Evolutionary conservation across 2,113 vertebrate genomes (phyloP), one percentile per base, ranked within the genome.

Genomic region (Oryzias javanicus): DNA sequence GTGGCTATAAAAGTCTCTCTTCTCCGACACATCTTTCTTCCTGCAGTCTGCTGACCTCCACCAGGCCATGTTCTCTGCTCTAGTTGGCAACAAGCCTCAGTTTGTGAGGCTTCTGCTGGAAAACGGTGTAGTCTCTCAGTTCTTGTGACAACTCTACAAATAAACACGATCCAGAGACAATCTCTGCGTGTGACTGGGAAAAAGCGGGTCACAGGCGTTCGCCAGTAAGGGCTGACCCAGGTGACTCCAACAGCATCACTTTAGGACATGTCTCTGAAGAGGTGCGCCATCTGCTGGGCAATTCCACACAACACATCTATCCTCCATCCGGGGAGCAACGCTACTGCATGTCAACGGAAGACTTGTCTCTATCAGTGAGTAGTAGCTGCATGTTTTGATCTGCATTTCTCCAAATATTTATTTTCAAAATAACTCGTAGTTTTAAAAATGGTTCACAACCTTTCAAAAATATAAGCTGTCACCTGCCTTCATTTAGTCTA

Each of bases 101-200:
- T 98, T 99, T 57, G 94, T 97, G 74, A 92, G 88, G 72, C 93
- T 99, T 24, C 92, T 99, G 78, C 88, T 98, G 86, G 97, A 97
- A 79, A 93, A 95, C 2, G 97, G 96, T 1, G 92, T 98, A 88
- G 35, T 41, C 84, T 98, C n/a, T n/a, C n/a, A n/a, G n/a, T n/a
- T n/a, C n/a, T n/a, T n/a, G n/a, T n/a, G n/a, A n/a, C n/a, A n/a
- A n/a, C n/a, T n/a, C n/a, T n/a, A n/a, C n/a, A n/a, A n/a, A n/a
- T n/a, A n/a, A n/a, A n/a, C n/a, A n/a, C n/a, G n/a, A n/a, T n/a
- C n/a, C n/a, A n/a, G n/a, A n/a, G n/a, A n/a, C n/a, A n/a, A n/a
- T n/a, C n/a, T n/a, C n/a, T n/a, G n/a, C n/a, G n/a, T n/a, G n/a
- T n/a, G n/a, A n/a, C n/a, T n/a, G n/a, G n/a, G n/a, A n/a, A n/a